A percentile compares a stretch with the other conserved stretches of the same genome.
Evolutionary conservation across 2,113 vertebrate genomes (phyloP).

Genomic region (Myiozetetes cayanensis): DNA sequence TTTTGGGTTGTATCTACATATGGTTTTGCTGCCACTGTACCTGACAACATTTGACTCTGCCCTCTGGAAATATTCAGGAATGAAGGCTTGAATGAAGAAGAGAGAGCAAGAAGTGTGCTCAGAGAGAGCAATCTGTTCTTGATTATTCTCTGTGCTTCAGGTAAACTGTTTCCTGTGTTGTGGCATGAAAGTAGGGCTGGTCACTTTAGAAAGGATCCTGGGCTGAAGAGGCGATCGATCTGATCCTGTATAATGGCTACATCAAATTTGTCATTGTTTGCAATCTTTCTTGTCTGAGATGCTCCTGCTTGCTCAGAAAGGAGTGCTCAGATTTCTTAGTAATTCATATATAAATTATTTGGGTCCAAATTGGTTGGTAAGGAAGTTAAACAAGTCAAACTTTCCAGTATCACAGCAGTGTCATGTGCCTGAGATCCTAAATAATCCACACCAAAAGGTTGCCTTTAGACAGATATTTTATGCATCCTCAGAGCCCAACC

Average conservation of each 20-base stretch:
- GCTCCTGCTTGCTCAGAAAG: not conserved
- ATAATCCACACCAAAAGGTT: not conserved
- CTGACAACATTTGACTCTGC: not conserved
- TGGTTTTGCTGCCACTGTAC: not conserved
- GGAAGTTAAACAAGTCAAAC: not conserved
- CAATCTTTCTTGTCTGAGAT: not conserved
- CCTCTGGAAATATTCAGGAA: not conserved
- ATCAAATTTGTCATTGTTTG: not conserved
- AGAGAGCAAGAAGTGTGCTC: not conserved
- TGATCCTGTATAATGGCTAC: not conserved
- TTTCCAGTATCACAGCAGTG: not conserved
- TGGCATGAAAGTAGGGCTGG: not conserved
- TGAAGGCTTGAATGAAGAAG: not conserved
- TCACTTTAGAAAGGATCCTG: not conserved
- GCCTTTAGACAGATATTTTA: not conserved
- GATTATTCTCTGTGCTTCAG: not conserved
- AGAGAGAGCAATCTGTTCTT: not conserved
- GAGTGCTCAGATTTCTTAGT: not conserved
- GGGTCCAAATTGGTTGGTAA: not conserved
- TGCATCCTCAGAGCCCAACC: not conserved
- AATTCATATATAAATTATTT: not conserved
- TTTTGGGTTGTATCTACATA: not conserved
- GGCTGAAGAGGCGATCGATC: not conserved
- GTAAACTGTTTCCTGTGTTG: not conserved
- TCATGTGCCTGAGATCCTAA: not conserved